Base-by-base conservation (phyloP, 2,113 vertebrate species). In the Apaloderma vittatum region DNA sequence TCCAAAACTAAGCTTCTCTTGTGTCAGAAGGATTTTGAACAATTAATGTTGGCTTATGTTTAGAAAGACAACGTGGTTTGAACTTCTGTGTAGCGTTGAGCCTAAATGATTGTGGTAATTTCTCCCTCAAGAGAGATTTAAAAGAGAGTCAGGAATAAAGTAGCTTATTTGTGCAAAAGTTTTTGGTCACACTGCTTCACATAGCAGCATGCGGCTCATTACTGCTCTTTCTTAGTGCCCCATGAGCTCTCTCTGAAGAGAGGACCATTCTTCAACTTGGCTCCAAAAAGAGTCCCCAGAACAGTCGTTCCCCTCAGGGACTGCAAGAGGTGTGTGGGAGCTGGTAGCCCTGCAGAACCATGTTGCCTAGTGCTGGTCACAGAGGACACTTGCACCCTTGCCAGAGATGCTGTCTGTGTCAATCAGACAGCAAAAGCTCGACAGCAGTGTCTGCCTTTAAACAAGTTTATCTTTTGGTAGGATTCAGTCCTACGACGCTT, bases 1-100 rank as follows among this genome's bases (percentile, higher is more conserved):
- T 84, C 81, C 63, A 89, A 81, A 91, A 67, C 75, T 81, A 91
- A 93, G 76, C 76, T 62, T 65, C 52, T 91, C 23, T 83, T 85
- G 37, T 88, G 55, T 87, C 71, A 82, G 63, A 73, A 85, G 76
- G 63, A 80, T 96, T 77, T 63, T 73, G 67, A 89, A 78, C 91
- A 95, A 90, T 94, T 96, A 92, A 55, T 52, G 54, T 67, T 89
- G 92, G 78, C 94, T 91, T 93, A 68, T 54, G 30, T 88, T 85
- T 91, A 83, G 66, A 48, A 74, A 30, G 58, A 83, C 66, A 73
- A 75, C 72, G 63, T 17, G 7, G 59, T 71, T 71, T 63, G 37
- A 88, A 65, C 62, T 84, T 72, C 74, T 37, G 30, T 48, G 48
- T 86, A 86, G 66, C 8, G 0, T 30, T 82, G 51, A 94, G 52